These are phyloP conservation scores for Mus caroli DNA, from an alignment of 2,797 vertebrate genomes.

Conservation along the genomic window DNA sequence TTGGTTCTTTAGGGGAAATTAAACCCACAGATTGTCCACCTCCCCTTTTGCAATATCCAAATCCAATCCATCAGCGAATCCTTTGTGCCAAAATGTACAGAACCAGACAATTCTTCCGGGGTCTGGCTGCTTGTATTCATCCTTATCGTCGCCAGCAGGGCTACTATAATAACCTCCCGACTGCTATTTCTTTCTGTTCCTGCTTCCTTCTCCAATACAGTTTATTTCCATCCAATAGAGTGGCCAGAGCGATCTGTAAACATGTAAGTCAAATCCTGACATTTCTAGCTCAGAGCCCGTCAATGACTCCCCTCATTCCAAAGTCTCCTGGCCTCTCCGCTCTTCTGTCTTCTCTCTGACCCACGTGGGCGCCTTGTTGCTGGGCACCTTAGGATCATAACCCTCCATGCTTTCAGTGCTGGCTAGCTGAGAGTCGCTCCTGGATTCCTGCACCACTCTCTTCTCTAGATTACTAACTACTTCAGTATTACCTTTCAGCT, in stretches of 20 bases:
- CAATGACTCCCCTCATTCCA: not conserved
- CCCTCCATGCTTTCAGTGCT: not conserved
- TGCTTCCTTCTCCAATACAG: not conserved
- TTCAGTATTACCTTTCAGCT: not conserved
- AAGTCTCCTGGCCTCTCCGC: not conserved
- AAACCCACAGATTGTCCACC: not conserved
- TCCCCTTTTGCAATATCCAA: not conserved
- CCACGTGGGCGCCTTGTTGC: not conserved
- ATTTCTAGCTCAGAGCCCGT: conserved; percentile 16
- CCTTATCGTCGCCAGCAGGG: not conserved
- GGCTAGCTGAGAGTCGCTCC: conserved; percentile 18
- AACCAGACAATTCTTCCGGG: conserved; percentile 14
- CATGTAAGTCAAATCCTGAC: not conserved
- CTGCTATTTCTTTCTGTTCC: not conserved
- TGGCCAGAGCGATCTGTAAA: conserved; percentile 3
- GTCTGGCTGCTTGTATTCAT: not conserved
- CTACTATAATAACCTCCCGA: not conserved
- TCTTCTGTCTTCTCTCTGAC: not conserved
- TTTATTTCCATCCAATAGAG: conserved; percentile 27
- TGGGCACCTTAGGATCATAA: not conserved
- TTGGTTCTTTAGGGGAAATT: conserved; percentile 13
- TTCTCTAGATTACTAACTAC: not conserved
- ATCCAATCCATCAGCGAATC: conserved; percentile 36
- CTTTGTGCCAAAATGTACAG: conserved; percentile 23
- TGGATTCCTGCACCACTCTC: not conserved